phyloP scores from a whole-genome alignment of 2,888 invertebrate species.

The Papilio gigon region DNA sequence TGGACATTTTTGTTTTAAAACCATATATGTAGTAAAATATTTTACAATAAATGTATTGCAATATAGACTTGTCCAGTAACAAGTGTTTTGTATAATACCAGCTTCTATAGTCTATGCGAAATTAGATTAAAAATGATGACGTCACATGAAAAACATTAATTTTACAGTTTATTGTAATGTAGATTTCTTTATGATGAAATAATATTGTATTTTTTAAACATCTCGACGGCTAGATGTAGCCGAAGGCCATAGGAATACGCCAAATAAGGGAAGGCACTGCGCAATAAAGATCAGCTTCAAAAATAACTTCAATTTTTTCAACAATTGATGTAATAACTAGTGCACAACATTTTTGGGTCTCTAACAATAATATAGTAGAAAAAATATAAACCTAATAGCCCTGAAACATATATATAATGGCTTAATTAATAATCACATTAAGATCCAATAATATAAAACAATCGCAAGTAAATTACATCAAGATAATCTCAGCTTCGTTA shows the following conservation, averaged over 20 bases:
- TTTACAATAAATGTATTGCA: neutral
- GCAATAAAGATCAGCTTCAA: too few relatives aligned
- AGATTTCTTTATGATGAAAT: neutral
- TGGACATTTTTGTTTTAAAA: neutral
- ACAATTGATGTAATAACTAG: conserved; percentile 22
- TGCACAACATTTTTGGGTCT: conserved; percentile 17
- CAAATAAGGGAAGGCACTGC: too few relatives aligned
- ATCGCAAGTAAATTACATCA: conserved; percentile 31
- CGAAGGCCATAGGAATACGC: too few relatives aligned
- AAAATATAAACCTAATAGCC: conserved; percentile 30
- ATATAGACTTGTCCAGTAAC: neutral
- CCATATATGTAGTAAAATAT: neutral
- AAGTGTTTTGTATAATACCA: neutral
- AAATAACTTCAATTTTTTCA: neutral
- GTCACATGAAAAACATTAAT: neutral
- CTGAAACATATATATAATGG: conserved; percentile 31
- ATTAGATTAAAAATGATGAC: neutral
- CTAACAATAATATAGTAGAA: conserved; percentile 26
- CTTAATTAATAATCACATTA: conserved; percentile 39
- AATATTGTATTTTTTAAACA: too few relatives aligned
- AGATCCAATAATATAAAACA: conserved; percentile 36
- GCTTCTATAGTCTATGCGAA: neutral
- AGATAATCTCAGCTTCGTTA: conserved; percentile 39
- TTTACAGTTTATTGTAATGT: neutral
- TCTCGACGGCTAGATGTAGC: too few relatives aligned